Base-by-base conservation (phyloP, 2,888 invertebrate species). In the Callinectes sapidus region DNA sequence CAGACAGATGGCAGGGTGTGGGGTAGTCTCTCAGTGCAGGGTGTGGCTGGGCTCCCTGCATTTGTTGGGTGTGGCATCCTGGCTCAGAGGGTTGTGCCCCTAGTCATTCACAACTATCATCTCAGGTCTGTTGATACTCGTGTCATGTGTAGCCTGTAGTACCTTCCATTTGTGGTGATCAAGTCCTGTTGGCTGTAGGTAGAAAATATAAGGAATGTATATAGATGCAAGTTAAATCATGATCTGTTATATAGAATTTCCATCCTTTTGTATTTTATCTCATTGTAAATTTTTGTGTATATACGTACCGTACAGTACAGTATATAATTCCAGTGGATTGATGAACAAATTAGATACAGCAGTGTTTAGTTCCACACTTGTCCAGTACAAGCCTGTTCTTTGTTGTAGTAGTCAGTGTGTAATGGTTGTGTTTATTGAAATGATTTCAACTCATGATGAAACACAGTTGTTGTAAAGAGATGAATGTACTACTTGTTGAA, bases 161-260 rank as follows among this genome's bases (percentile, higher is more conserved):
- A 85, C 55, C 86, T 90, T 90, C 55, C 90, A 90, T 90, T 86
- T 66, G 42, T 90, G 90, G 77, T 87, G 55, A n/a, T 90, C 55
- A 55, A 90, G 42, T 55, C 81, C n/a, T 54, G 77, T 90, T 32
- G 32, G 32, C 81, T 90, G 54, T 90, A 81, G 85, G 54, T 23
- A 90, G 54, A n/a, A 90, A 32, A 77, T 81, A 48, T 90, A 85
- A 32, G 32, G 10, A 81, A 71, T 71, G 28, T n/a, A 71, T 71
- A 48, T n/a, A 55, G 13, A 66, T 66, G 88, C 10, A 35, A 42
- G 42, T 71, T 71, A n/a, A 54, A 13, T 66, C 13, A 55, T 28
- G 35, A 89, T 71, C 14, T 32, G 28, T 71, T 89, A 71, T 39
- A 23, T 89, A 61, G n/a, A 66, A 71, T 71, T 10, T n/a, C 18